These are phyloP conservation scores for Hippocampus barbouri DNA, from an alignment of 2,113 vertebrate genomes.

Conservation along the genomic window DNA sequence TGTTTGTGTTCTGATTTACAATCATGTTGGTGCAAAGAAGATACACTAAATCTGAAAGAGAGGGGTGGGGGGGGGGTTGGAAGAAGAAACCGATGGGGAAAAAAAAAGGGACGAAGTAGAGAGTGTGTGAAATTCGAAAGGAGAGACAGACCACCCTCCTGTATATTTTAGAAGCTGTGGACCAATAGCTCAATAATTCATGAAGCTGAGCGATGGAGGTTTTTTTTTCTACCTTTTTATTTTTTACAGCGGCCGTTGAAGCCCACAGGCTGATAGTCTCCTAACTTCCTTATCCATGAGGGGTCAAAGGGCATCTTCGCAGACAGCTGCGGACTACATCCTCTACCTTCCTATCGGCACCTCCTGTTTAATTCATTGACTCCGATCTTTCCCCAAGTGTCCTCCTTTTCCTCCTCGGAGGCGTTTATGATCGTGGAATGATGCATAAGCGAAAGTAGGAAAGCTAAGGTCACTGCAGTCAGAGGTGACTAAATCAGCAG, in stretches of 20 bases:
- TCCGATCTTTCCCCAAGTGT: conserved; percentile 30
- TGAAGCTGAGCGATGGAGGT: conserved; percentile 75
- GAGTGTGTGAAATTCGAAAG: conserved; percentile 48
- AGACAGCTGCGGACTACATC: conserved; percentile 60
- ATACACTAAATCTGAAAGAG: conserved; percentile 31
- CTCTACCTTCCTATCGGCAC: conserved; percentile 49
- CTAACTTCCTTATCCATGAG: conserved; percentile 62
- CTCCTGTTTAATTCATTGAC: conserved; percentile 69
- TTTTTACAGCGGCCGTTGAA: conserved; percentile 68
- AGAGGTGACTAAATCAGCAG: conserved; percentile 51
- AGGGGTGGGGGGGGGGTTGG: conserved; percentile 11
- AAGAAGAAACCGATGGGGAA: conserved; percentile 45
- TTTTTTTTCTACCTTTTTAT: conserved; percentile 31
- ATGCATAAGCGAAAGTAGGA: conserved; percentile 53
- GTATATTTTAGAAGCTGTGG: conserved; percentile 78
- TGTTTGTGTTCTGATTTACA: conserved; percentile 59
- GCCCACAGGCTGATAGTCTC: conserved; percentile 64
- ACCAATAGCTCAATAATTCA: conserved; percentile 88
- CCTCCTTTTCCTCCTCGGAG: conserved; percentile 36
- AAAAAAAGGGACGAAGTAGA: conserved; percentile 41
- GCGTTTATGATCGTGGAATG: conserved; percentile 48
- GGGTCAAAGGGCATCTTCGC: conserved; percentile 61
- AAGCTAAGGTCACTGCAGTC: conserved; percentile 49
- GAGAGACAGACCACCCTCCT: conserved; percentile 62
- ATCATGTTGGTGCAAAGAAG: conserved; percentile 35